These are phyloP conservation scores for Trichogramma pretiosum DNA, from an alignment of 1,140 invertebrate genomes.

Conservation along the genomic window DNA sequence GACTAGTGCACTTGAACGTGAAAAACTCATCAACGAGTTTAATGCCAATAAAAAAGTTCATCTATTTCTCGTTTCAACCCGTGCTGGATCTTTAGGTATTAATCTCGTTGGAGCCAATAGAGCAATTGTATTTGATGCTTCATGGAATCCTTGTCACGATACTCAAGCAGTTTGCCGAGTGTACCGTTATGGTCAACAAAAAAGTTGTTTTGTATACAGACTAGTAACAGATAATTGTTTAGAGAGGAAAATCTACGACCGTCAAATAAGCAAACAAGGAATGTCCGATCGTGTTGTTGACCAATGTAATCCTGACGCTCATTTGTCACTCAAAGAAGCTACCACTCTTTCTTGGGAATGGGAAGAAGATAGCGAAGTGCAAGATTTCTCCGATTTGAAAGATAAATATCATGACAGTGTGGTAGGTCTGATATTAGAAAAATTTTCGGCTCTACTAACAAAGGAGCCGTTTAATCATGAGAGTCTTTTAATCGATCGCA, in stretches of 20 bases:
- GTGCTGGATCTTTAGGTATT: conserved; percentile 93
- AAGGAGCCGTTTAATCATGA: conserved; percentile 96
- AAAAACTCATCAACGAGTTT: conserved; percentile 95
- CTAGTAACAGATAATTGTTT: conserved; percentile 94
- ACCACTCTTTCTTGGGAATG: conserved; percentile 89
- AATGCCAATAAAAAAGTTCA: conserved; percentile 84
- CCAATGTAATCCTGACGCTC: conserved; percentile 93
- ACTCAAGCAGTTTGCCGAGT: conserved; percentile 97
- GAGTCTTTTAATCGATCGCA: conserved; percentile 87
- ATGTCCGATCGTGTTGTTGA: conserved; percentile 97
- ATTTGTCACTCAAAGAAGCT: conserved; percentile 89
- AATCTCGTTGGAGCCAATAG: conserved; percentile 96
- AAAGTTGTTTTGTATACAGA: conserved; percentile 91
- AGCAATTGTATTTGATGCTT: conserved; percentile 95
- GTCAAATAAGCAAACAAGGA: conserved; percentile 95
- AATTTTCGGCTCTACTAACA: conserved; percentile 62
- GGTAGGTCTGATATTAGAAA: conserved; percentile 63
- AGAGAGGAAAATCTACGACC: conserved; percentile 95
- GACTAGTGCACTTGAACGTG: conserved; percentile 85
- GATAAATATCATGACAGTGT: conserved; percentile 75
- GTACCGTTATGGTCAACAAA: conserved; percentile 90
- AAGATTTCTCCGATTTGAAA: conserved; percentile 60
- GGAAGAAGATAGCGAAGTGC: conserved; percentile 68
- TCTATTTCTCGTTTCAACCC: conserved; percentile 93
- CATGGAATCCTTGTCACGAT: conserved; percentile 99